Base-by-base conservation (phyloP, 2,888 invertebrate species). In the Falcaria lacertinaria region DNA sequence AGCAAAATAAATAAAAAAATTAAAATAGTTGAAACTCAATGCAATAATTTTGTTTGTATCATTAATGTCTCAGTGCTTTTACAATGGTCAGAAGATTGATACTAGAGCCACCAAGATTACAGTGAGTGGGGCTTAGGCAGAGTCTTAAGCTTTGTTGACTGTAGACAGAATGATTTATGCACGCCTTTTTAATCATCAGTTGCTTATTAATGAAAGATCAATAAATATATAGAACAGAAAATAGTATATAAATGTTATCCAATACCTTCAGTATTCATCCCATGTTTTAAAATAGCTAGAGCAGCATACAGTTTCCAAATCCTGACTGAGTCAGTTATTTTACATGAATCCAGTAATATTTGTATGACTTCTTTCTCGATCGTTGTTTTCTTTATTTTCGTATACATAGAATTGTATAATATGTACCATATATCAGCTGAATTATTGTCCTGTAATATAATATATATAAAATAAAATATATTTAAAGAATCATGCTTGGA, bases 121-220 rank as follows among this genome's bases (percentile, higher is more conserved):
- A 79, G 64, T 54, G 77, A 76, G 80, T 43, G 73, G 80, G 76
- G 66, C 77, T 63, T 62, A 62, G 74, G 74, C 54, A 35, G 74
- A 77, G 76, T 77, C 73, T 57, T 38, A 48, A 66, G 71, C 72
- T 60, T 47, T 48, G 50, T 58, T 57, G 48, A 56, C 66, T 51
- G 41, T 51, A 48, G 56, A 62, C 50, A 61, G 69, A 72, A 67
- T 69, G 45, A 64, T 63, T 74, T 77, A 77, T 72, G 79, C 51
- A 75, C 67, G 80, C 80, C 80, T 74, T 80, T 81, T 68, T 80
- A 80, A 82, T 83, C 82, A 81, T 80, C 48, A 75, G 76, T 61
- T 73, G 73, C 65, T 56, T 34, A 45, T 28, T 7, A 25, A 11
- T 5, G 3, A 22, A 22, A n/a, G n/a, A n/a, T n/a, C n/a, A n/a